A percentile compares a stretch with the other conserved stretches of the same genome.
Conservation (phyloP, 2,888 invertebrate genomes). For the Coleophora flavipennella region DNA sequence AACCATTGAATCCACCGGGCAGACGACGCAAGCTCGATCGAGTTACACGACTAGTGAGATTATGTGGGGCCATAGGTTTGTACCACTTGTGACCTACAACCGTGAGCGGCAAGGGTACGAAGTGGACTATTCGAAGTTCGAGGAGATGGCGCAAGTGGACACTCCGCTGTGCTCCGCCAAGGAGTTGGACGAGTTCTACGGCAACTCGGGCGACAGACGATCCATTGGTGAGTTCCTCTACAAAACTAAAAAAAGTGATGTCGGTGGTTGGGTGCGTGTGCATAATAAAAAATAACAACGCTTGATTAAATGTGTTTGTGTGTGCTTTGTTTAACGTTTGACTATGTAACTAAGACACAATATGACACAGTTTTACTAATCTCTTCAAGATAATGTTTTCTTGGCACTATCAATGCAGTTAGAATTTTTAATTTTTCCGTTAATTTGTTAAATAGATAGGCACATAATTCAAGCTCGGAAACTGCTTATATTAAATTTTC, state of each 20-base stretch:
- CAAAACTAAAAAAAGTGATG: slow-evolving; percentile 31
- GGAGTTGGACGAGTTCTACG: slow-evolving; percentile 76
- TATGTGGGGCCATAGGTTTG: slow-evolving; percentile 86
- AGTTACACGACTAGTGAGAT: slow-evolving; percentile 86
- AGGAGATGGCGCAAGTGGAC: slow-evolving; percentile 83
- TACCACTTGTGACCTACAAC: slow-evolving; percentile 81
- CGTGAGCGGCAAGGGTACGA: slow-evolving; percentile 82
- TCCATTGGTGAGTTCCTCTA: slow-evolving; percentile 65
- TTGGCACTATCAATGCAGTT: slow-evolving; percentile 17
- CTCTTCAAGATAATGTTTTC: slow-evolving; percentile 21
- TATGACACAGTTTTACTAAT: slow-evolving; percentile 14
- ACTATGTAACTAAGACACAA: slow-evolving; percentile 4
- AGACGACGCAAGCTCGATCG: slow-evolving; percentile 81
- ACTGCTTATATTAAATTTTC: slow-evolving; percentile 1
- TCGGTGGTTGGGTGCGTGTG: slow-evolving; percentile 34
- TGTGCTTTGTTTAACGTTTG: slow-evolving; percentile 20
- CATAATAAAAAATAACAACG: slow-evolving; percentile 14
- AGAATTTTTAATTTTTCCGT: no score
- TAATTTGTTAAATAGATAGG: no score
- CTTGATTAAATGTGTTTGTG: slow-evolving; percentile 25
- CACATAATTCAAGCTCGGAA: slow-evolving; percentile 3
- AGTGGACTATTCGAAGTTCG: slow-evolving; percentile 87
- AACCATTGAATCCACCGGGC: slow-evolving; percentile 85
- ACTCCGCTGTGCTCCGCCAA: slow-evolving; percentile 84
- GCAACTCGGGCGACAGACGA: slow-evolving; percentile 69